A percentile compares a stretch with the other conserved stretches of the same genome.
Evolutionary conservation across 2,888 invertebrate genomes (phyloP).

Genomic region (Dasypolia templi): DNA sequence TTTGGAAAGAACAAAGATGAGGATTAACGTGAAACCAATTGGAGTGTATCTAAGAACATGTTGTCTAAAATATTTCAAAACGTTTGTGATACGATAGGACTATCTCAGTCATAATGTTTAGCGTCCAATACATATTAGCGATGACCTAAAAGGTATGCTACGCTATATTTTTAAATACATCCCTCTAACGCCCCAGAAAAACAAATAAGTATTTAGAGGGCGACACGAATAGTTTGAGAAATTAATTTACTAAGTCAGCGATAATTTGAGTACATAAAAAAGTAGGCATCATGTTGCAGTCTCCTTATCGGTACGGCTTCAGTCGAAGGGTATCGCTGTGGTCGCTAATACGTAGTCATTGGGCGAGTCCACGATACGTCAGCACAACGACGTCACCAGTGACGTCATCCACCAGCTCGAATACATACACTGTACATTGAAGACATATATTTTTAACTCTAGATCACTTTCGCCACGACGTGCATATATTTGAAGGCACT

Average conservation of each 20-base stretch:
- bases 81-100: background rate
- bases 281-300: background rate
- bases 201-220: conserved; percentile 7
- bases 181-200: background rate
- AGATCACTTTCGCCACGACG: conserved; percentile 45
- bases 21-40: background rate
- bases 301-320: background rate
- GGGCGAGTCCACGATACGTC: conserved; percentile 23
- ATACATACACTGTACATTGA: conserved; percentile 60
- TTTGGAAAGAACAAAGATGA: background rate
- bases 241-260: background rate
- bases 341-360: conserved; percentile 16
- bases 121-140: conserved; percentile 18
- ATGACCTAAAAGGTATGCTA: background rate
- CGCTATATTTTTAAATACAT: background rate
- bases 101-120: background rate
- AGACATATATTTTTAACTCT: conserved; percentile 41
- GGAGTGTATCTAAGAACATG: conserved; percentile 14
- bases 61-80: conserved; percentile 12
- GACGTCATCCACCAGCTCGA: conserved; percentile 31
- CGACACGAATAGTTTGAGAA: background rate
- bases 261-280: background rate
- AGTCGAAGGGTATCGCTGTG: background rate
- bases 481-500: conserved; percentile 60
- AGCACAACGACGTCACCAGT: conserved; percentile 27